Evolutionary conservation across 2,888 invertebrate genomes (phyloP), one percentile per base, ranked within the genome.

Genomic region (Stramonita haemastoma): DNA sequence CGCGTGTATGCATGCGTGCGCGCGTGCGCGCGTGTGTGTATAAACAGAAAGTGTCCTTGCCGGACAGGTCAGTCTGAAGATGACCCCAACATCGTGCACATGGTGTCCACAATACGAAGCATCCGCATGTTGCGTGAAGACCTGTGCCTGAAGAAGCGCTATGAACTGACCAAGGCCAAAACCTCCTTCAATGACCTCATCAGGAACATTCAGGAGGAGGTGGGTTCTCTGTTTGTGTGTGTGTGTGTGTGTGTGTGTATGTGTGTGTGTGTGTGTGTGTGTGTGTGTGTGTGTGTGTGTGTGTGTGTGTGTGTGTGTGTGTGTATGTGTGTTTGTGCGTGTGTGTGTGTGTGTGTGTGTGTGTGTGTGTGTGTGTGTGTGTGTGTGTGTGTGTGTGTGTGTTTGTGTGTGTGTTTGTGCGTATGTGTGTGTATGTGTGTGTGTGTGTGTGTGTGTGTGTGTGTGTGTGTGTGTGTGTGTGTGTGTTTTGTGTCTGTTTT

Each of bases 41-140:
- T 66, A n/a, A 60, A 22, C 19, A 60, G 13, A 1, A 22, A 60
- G 22, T 15, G 60, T 1, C 60, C 19, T 60, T 22, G 15, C 1
- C 11, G 13, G 36, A 17, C 83, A 83, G 83, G 46, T 22, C 19
- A n/a, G 46, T 57, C 60, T 0, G 60, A 60, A 56, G 77, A 32
- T 5, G 85, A 88, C 29, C 88, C 89, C 46, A 73, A 87, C 32
- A 81, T 90, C 19, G 36, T 22, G 17, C 81, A 89, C 66, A 90
- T 90, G 46, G 86, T 88, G 46, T 57, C 88, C 66, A 66, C 86
- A 15, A 89, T 91, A 8, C 87, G 87, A 34, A 90, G 84, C 46
- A 89, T 91, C 57, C 87, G 84, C 66, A 87, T 89, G 29, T 29
- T 91, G 57, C 85, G 91, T 15, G 88, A 88, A n/a, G 91, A 91